Evolutionary conservation across 37 sponge, comb jelly and placozoan genomes (phyloP).

Genomic region (Halisarca cf. caerulea): DNA sequence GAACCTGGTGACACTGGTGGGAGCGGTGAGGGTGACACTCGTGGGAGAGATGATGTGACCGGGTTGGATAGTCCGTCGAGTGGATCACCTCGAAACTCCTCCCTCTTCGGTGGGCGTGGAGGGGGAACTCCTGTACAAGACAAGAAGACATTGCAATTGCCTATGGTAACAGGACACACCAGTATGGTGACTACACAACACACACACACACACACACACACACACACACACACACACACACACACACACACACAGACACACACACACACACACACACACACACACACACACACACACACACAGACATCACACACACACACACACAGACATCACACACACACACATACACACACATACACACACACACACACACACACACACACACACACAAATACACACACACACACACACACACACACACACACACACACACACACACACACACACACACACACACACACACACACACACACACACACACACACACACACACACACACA

Average conservation of each 20-base stretch:
- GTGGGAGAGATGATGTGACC: too few species aligned
- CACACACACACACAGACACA: neutral
- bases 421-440: conserved; percentile 22
- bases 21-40: too few species aligned
- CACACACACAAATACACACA: conserved; percentile 23
- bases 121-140: conserved; percentile 41
- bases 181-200: neutral
- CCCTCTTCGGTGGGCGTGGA: conserved; percentile 69
- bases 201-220: conserved; percentile 19
- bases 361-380: conserved; percentile 19
- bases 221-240: conserved; percentile 17
- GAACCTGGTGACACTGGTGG: too few species aligned
- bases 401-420: conserved; percentile 14
- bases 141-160: too few species aligned
- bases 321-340: neutral
- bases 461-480: conserved; percentile 22
- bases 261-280: neutral
- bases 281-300: conserved; percentile 14
- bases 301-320: too few species aligned
- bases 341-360: conserved; percentile 13
- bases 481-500: conserved; percentile 20
- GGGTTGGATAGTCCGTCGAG: neutral
- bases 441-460: conserved; percentile 14
- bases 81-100: conserved; percentile 61
- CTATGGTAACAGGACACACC: neutral